Evolutionary conservation across 2,797 vertebrate genomes (phyloP), one percentile per base, ranked within the genome.

Genomic region (Channallabes apus): DNA sequence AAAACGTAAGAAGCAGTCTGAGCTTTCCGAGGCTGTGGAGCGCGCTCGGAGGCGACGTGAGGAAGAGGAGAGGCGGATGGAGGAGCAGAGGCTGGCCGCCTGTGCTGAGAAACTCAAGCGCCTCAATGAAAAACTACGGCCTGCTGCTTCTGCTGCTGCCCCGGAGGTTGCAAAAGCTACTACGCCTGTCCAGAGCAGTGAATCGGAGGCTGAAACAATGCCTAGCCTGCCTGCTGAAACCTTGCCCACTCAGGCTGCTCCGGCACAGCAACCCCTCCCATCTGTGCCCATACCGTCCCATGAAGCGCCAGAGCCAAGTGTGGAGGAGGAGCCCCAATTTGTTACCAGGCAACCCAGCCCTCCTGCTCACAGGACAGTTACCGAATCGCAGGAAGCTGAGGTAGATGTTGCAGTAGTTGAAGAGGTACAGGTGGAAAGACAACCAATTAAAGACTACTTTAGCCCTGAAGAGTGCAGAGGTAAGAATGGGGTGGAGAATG

Each of bases 61-160:
- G 58, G 98, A 99, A 71, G 98, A 99, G 22, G 98, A 99, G 83
- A 94, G 96, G 18, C 94, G 97, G 38, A 99, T 99, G 98, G 98
- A 99, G 68, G 97, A 99, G 77, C 98, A 98, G 85, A 93, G 98
- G 68, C 97, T 99, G 85, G 97, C 98, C 6, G 98, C 98, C 0
- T 99, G 98, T 89, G 98, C 98, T 1, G 98, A 99, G 90, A 99
- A 99, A 89, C 94, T 99, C 0, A 99, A 99, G 91, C 95, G 95
- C 59, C 94, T 99, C 86, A 97, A 99, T 65, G 98, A 99, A 91
- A 99, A 99, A 92, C 96, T 97, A 62, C 90, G 93, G 87, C 82
- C 93, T 20, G 65, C 86, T 61, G 51, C 88, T n/a, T 81, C 93
- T 20, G 65, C 86, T 61, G 51, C 88, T n/a, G 56, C 88, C 61